These are phyloP conservation scores for Drosophila borborema DNA, from an alignment of 2,888 invertebrate species.

Conservation along the genomic window DNA sequence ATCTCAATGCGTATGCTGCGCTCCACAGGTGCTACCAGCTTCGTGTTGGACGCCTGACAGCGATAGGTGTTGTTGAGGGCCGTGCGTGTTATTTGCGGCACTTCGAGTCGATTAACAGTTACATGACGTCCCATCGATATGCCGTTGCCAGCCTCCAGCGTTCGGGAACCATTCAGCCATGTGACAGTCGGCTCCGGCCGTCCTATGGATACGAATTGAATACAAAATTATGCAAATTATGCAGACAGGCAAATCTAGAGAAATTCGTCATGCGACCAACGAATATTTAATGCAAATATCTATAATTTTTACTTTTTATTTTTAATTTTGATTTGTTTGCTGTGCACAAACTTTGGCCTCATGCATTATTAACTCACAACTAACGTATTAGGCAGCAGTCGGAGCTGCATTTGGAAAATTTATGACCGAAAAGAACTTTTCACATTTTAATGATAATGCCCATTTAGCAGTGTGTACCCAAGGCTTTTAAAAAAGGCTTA, in stretches of 20 bases:
- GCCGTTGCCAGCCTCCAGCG: conserved; percentile 90
- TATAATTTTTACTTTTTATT: conserved; percentile 20
- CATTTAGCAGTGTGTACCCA: conserved; percentile 79
- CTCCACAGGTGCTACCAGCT: conserved; percentile 93
- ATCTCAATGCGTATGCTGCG: conserved; percentile 93
- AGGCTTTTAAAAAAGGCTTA: conserved; percentile 79
- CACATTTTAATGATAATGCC: conserved; percentile 81
- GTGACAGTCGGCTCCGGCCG: conserved; percentile 94
- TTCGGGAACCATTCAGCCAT: conserved; percentile 92
- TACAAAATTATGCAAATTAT: conserved; percentile 42
- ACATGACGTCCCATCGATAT: conserved; percentile 90
- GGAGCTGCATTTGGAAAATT: conserved; percentile 56
- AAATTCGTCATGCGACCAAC: conserved; percentile 22
- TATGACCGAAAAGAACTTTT: conserved; percentile 72
- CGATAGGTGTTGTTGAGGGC: conserved; percentile 94
- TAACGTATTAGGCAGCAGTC: conserved; percentile 55
- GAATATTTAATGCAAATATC: conserved; percentile 61
- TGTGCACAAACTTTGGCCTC: conserved; percentile 53
- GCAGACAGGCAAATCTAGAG: background rate
- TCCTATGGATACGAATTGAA: conserved; percentile 86
- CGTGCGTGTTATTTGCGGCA: conserved; percentile 90
- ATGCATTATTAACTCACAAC: conserved; percentile 71
- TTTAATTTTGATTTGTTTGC: conserved; percentile 33
- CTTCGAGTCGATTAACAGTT: conserved; percentile 91
- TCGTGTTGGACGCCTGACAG: conserved; percentile 94